Evolutionary conservation across 35 echinoderm and acorn worm genomes (phyloP).

Genomic region (Lytechinus pictus): DNA sequence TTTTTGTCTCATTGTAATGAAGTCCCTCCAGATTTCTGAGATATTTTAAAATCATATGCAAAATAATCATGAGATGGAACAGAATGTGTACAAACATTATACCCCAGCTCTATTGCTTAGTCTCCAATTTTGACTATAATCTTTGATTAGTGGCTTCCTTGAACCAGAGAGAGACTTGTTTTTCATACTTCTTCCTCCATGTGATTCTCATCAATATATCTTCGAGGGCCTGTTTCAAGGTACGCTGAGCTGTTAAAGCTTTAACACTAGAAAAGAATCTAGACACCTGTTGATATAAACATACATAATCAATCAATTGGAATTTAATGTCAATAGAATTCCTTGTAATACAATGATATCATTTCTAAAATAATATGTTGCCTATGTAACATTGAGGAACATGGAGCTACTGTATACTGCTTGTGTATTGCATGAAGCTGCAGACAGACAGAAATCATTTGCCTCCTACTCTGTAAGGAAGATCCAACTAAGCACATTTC

Average conservation of each 20-base stretch:
- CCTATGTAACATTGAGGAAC: too few relatives aligned
- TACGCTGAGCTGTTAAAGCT: slow-evolving; percentile 37
- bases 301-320: background rate
- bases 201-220: slow-evolving; percentile 44
- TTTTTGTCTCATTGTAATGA: too few relatives aligned
- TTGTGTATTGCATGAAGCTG: too few relatives aligned
- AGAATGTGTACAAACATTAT: background rate
- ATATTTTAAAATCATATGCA: background rate
- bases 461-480: too few relatives aligned
- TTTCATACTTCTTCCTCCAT: slow-evolving; percentile 23
- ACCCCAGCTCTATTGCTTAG: too few relatives aligned
- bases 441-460: too few relatives aligned
- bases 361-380: too few relatives aligned
- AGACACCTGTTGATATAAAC: background rate
- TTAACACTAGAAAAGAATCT: slow-evolving; percentile 22
- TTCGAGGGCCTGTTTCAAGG: slow-evolving; percentile 46
- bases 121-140: background rate
- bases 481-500: too few relatives aligned
- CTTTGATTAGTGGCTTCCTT: background rate
- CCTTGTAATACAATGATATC: too few relatives aligned
- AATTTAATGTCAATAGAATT: too few relatives aligned
- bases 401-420: too few relatives aligned
- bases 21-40: background rate
- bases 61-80: background rate
- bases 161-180: slow-evolving; percentile 43